These are phyloP conservation scores for Chloroceryle amazona DNA, from an alignment of 2,797 vertebrate genomes.

Conservation along the genomic window DNA sequence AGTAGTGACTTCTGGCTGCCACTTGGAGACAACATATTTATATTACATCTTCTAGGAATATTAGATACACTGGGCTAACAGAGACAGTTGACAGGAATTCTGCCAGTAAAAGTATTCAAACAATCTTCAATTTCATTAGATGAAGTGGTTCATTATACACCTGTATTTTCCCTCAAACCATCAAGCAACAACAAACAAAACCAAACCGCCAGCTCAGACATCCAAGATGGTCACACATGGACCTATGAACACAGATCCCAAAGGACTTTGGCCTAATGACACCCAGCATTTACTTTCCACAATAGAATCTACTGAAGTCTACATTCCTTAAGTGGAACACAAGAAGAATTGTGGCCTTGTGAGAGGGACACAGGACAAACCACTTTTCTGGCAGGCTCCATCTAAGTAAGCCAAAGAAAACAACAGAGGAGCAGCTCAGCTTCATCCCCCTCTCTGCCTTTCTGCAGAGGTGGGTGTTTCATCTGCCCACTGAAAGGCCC, in stretches of 20 bases:
- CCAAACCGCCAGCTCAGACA: not conserved
- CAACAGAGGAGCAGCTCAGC: not conserved
- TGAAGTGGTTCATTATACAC: not conserved
- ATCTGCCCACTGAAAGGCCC: not conserved
- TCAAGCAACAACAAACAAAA: not conserved
- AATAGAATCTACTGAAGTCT: not conserved
- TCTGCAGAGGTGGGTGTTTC: not conserved
- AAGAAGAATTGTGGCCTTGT: not conserved
- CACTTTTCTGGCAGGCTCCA: not conserved
- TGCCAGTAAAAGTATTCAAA: not conserved
- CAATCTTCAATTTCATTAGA: not conserved
- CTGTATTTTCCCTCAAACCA: not conserved
- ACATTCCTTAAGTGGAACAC: not conserved
- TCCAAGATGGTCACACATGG: not conserved
- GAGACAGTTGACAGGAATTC: not conserved
- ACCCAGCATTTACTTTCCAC: not conserved
- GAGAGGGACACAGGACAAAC: not conserved
- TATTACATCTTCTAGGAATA: not conserved
- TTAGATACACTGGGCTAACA: not conserved
- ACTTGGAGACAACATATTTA: not conserved
- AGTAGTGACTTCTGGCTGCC: not conserved
- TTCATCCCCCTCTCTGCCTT: not conserved
- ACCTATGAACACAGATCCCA: not conserved
- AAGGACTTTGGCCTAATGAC: not conserved
- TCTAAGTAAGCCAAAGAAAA: not conserved